Conservation (phyloP, 2,888 invertebrate genomes). For the Eristalis tenax region DNA sequence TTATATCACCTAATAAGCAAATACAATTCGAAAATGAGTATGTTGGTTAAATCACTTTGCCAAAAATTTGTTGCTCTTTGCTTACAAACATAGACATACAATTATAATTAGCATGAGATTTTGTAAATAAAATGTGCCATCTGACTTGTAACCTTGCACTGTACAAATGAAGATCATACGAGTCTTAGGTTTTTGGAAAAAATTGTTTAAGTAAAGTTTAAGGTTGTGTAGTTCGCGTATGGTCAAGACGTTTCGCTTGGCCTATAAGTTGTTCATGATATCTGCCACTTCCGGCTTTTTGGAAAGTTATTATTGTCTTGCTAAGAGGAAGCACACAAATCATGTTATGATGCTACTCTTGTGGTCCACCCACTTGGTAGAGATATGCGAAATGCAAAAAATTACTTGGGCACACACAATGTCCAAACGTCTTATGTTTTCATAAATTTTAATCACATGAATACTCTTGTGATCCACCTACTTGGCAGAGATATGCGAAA, state of each 20-base stretch:
- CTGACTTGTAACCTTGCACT: conserved; percentile 11
- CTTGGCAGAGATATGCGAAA: too few species aligned
- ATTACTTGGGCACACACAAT: too few species aligned
- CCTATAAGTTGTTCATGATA: neutral
- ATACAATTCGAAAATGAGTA: neutral
- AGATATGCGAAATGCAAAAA: too few species aligned
- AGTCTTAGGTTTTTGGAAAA: neutral
- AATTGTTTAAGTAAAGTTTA: conserved; percentile 3
- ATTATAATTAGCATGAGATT: conserved; percentile 13
- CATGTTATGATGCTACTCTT: too few species aligned
- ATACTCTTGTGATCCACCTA: too few species aligned
- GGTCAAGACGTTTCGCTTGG: neutral
- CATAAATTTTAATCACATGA: too few species aligned
- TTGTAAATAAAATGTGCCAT: conserved; percentile 5
- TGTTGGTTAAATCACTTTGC: neutral
- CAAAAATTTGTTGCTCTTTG: neutral
- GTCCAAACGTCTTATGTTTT: too few species aligned
- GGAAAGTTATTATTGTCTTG: neutral
- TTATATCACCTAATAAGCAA: neutral
- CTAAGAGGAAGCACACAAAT: too few species aligned
- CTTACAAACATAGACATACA: neutral
- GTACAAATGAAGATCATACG: neutral
- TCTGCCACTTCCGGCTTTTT: neutral
- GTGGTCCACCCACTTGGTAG: too few species aligned
- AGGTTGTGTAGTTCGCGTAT: neutral